A percentile compares a stretch with the other conserved stretches of the same genome.
These are phyloP conservation scores for Pogonognathellus flavescens DNA, from an alignment of 1,140 invertebrate genomes.

Conservation along the genomic window DNA sequence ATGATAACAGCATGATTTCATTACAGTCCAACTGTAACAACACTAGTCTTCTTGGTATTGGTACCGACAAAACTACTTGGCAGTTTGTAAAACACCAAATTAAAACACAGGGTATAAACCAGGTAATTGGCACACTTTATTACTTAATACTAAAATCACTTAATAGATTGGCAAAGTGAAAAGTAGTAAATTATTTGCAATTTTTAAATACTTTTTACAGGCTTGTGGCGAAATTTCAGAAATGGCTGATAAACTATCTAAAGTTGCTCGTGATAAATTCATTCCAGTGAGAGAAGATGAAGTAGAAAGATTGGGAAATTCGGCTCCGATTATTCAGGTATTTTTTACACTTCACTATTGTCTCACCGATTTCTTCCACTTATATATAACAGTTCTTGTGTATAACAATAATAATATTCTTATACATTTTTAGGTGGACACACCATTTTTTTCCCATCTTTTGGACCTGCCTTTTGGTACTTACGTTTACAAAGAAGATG, in stretches of 20 bases:
- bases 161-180: no score
- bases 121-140: slow-evolving; percentile 47
- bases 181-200: no score
- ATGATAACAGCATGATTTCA: neutral
- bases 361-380: no score
- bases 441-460: slow-evolving; percentile 65
- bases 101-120: slow-evolving; percentile 60
- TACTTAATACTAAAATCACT: neutral
- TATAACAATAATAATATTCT: no score
- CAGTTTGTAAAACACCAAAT: slow-evolving; percentile 63
- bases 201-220: slow-evolving; percentile 18
- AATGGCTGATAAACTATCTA: slow-evolving; percentile 63
- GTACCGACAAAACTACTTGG: slow-evolving; percentile 56
- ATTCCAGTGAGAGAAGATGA: slow-evolving; percentile 65
- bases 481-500: slow-evolving; percentile 65
- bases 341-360: neutral
- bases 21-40: slow-evolving; percentile 4
- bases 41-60: neutral
- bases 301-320: slow-evolving; percentile 58
- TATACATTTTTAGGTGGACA: slow-evolving; percentile 64
- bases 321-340: slow-evolving; percentile 61
- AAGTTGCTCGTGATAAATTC: slow-evolving; percentile 65
- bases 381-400: no score
- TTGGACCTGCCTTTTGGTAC: slow-evolving; percentile 66
- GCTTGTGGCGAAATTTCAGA: slow-evolving; percentile 61